Base-by-base conservation (phyloP, 2,888 invertebrate genomes). In the Caenorhabditis sp. region DNA sequence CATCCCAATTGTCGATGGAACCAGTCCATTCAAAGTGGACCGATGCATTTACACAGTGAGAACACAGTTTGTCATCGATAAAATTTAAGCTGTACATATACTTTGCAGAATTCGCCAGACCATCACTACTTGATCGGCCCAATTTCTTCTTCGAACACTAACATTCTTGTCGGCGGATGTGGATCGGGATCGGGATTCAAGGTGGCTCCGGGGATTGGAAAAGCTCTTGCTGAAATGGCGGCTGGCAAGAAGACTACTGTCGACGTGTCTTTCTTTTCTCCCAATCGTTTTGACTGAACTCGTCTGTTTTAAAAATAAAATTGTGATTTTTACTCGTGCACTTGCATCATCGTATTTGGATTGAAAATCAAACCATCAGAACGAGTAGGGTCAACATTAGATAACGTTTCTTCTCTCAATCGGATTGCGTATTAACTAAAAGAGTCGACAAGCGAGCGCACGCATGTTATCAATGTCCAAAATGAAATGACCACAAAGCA, bases 121-220 rank as follows among this genome's bases (percentile, higher is more conserved):
- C 70, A 72, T 26, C 72, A 77, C 30, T 82, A 82, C 37, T 45
- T 82, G 15, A 71, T 82, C 35, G 82, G 68, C 8, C 68, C 77
- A 46, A 61, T 70, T 4, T 62, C 75, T 1, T 70, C 72, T 0
- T 20, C 27, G 17, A 46, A 50, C 7, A 45, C 63, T 32, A 87
- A 85, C 59, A 70, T 88, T 35, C 53, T 86, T 4, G 62, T 88
- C 24, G 85, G 78, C 8, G 83, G 82, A 2, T 86, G 86, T 27
- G 83, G 87, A 15, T 83, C 83, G 9, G 87, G 87, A 15, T 86
- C 84, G 0, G 87, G 87, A 26, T 87, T 87, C 78, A 87, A 87
- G 72, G 59, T 58, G 0, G 80, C 80, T 1, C 82, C 82, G 3
- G 80, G 70, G 2, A 78, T 82, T 11, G 82, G 80, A 13, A 45